These are phyloP conservation scores for Patella ulyssiponensis DNA, from an alignment of 2,888 invertebrate species.

Conservation along the genomic window DNA sequence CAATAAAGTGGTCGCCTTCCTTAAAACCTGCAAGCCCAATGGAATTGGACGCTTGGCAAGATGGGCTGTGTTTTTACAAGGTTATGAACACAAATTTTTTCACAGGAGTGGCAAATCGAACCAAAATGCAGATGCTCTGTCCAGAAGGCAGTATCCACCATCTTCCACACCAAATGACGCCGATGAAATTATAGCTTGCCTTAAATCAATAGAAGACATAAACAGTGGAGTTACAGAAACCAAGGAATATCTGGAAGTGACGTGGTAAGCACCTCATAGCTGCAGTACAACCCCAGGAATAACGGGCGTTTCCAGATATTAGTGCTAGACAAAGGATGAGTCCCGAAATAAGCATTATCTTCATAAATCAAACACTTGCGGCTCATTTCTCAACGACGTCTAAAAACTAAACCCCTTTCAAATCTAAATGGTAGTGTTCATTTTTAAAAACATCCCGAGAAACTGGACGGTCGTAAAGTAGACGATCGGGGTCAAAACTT, in stretches of 20 bases:
- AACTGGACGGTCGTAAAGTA: too few relatives aligned
- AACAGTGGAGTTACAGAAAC: background rate
- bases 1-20: conserved; percentile 38
- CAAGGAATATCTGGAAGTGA: background rate
- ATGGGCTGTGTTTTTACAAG: conserved; percentile 29
- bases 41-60: conserved; percentile 30
- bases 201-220: background rate
- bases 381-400: too few relatives aligned
- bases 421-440: too few relatives aligned
- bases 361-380: too few relatives aligned
- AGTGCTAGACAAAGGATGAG: background rate
- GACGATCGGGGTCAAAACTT: too few relatives aligned
- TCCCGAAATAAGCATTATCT: background rate
- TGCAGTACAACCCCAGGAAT: background rate
- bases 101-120: conserved; percentile 25
- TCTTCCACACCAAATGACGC: background rate
- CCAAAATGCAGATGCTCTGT: conserved; percentile 32
- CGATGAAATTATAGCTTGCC: background rate
- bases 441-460: too few relatives aligned
- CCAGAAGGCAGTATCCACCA: conserved; percentile 22
- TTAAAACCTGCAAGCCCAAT: conserved; percentile 35
- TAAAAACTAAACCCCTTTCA: too few relatives aligned
- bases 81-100: conserved; percentile 19
- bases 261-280: background rate
- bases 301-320: too few relatives aligned